Base-by-base conservation (phyloP, 2,113 vertebrate genomes). In the Antechinus stuartii region DNA sequence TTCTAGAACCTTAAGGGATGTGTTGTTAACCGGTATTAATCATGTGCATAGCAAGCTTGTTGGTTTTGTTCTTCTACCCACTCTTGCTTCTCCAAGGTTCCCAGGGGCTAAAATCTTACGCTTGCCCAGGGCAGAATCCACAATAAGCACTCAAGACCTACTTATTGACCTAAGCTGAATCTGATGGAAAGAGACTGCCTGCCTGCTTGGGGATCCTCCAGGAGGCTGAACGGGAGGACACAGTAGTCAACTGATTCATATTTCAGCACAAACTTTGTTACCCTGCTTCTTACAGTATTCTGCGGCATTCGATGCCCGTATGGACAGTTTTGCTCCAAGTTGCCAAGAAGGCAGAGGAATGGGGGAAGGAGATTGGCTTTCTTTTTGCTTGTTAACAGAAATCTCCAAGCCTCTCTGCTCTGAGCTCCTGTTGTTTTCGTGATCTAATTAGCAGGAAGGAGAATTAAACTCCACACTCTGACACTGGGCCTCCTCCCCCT, bases 371-470 rank as follows among this genome's bases (percentile, higher is more conserved):
- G 10, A 0, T 16, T n/a, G 22, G 91, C 61, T 23, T 68, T 91
- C 92, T 0, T 42, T 68, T 0, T n/a, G 92, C 95, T 96, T 95
- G 90, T 91, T 94, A 61, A 97, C 76, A 93, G 5, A 0, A 93
- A 84, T 94, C 90, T 92, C 52, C 91, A 94, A 90, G n/a, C 89
- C 30, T 30, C 96, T 35, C 96, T 52, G 26, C 95, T 96, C 53
- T 0, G 55, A 94, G 90, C 93, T 92, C n/a, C 1, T n/a, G 55
- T 84, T 92, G 91, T 93, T 95, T 96, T 90, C 93, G 94, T 91
- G 68, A 97, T 97, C 96, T 98, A 98, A 98, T 98, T 98, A 98
- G 97, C 61, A 92, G 96, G 91, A 46, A 96, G 89, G 98, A 98
- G 98, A 98, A 98, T 98, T 97, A 98, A 98, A 97, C 97, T 95